These are phyloP conservation scores for Lepidocolaptes lacrymiger DNA, from an alignment of 2,797 vertebrate species.

Conservation along the genomic window DNA sequence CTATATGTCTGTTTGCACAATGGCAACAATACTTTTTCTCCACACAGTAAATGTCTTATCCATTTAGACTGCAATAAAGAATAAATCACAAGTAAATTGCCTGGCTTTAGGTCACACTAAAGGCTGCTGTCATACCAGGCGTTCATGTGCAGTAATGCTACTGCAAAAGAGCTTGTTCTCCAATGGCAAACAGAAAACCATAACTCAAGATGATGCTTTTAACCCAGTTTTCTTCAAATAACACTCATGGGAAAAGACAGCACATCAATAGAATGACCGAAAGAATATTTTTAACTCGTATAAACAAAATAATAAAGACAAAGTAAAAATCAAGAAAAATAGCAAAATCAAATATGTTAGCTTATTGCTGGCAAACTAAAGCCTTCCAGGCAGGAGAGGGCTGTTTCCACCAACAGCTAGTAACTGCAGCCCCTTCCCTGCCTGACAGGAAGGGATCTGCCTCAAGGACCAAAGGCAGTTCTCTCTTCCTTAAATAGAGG, in stretches of 20 bases:
- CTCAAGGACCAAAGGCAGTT: background rate
- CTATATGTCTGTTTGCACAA: background rate
- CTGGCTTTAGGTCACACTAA: background rate
- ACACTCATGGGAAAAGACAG: background rate
- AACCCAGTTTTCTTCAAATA: constrained; percentile 16
- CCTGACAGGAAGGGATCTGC: background rate
- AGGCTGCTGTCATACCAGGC: background rate
- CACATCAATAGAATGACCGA: background rate
- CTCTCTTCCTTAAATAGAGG: background rate
- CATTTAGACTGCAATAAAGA: background rate
- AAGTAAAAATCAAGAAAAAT: background rate
- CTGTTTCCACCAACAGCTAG: background rate
- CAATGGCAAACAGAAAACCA: background rate
- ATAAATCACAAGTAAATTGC: background rate
- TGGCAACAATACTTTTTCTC: background rate
- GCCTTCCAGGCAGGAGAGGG: background rate
- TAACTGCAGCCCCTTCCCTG: background rate
- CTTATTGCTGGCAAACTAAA: background rate
- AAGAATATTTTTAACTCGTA: background rate
- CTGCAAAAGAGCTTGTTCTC: background rate
- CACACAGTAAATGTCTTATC: background rate
- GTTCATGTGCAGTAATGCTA: background rate
- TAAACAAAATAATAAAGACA: background rate
- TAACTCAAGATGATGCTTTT: background rate
- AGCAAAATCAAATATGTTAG: background rate